Evolutionary conservation across 2,113 vertebrate species (phyloP), one percentile per base, ranked within the genome.

Genomic region (Anser cygnoides): DNA sequence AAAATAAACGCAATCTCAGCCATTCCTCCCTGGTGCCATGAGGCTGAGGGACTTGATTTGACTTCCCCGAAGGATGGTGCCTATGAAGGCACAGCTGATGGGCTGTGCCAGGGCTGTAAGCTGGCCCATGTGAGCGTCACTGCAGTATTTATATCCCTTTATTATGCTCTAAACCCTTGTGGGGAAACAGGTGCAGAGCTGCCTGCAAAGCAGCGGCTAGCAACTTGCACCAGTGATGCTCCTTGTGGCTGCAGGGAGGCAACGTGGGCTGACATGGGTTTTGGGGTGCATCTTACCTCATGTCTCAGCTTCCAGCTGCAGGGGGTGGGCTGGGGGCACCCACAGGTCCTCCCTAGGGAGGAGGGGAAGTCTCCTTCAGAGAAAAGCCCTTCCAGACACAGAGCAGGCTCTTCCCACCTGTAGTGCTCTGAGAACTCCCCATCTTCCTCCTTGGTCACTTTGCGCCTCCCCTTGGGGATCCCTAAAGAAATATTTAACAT

Each of bases 141-240:
- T 33, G 37, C 55, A 25, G 92, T 97, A 97, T 98, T 98, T 96
- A 96, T 97, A 97, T 95, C 95, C 83, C 83, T 96, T 96, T 96
- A 96, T 97, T 94, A 88, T 2, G 7, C 95, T 89, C 90, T 82
- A 94, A 96, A 91, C 87, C 93, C 66, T 0, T 35, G 54, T 78
- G 72, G 92, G 93, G 67, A 96, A 94, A 97, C 97, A 97, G 97
- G 97, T 97, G 97, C 95, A 97, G 86, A 84, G 74, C 5, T n/a
- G 75, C 35, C 77, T 76, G 58, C 2, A 7, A 65, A 82, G 70
- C 41, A 67, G 58, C 9, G 55, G 83, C 94, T 89, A 94, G 79
- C 62, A 93, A 43, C 19, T 49, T 20, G 0, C 46, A 49, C 20
- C 20, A 3, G 46, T 5, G 10, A 23, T 41, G 31, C 4, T 6